Percentiles rank a stretch among this genome's conserved stretches.
Conservation (phyloP, 2,888 invertebrate genomes). For the Drosophila vallismaia region DNA sequence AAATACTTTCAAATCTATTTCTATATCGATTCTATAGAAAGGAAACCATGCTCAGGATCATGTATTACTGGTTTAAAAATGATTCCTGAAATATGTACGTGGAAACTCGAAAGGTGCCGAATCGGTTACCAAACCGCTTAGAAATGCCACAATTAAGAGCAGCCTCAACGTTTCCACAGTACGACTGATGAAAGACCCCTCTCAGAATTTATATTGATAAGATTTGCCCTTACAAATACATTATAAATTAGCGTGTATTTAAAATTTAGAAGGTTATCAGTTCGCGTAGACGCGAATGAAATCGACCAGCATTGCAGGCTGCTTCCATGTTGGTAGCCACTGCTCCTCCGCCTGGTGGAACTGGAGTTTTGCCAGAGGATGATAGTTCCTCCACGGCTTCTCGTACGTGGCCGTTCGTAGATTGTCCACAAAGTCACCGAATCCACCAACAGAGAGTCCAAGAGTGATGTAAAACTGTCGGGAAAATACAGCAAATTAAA, state of each 20-base stretch:
- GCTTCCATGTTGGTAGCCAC: slow-evolving; percentile 89
- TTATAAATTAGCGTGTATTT: background rate
- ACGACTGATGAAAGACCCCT: background rate
- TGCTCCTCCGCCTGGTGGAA: slow-evolving; percentile 88
- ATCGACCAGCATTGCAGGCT: slow-evolving; percentile 82
- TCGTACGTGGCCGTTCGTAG: slow-evolving; percentile 38
- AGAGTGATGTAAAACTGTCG: slow-evolving; percentile 90
- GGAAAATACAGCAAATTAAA: too few relatives aligned
- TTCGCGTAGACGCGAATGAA: slow-evolving; percentile 81
- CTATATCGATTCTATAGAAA: too few relatives aligned
- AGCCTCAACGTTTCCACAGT: background rate
- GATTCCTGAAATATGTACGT: background rate
- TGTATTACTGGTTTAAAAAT: background rate
- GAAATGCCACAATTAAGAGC: background rate
- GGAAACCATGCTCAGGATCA: background rate
- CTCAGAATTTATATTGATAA: slow-evolving; percentile 21
- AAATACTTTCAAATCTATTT: slow-evolving; percentile 4
- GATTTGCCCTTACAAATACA: background rate
- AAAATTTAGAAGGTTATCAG: slow-evolving; percentile 33
- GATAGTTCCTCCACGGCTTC: slow-evolving; percentile 91
- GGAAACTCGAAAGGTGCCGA: too few relatives aligned
- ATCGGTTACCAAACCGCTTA: too few relatives aligned
- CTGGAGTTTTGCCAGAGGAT: slow-evolving; percentile 87
- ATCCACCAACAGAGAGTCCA: slow-evolving; percentile 91
- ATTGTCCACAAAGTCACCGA: slow-evolving; percentile 88